phyloP scores from a whole-genome alignment of 1,140 invertebrate species.

The Orchestia grillus region DNA sequence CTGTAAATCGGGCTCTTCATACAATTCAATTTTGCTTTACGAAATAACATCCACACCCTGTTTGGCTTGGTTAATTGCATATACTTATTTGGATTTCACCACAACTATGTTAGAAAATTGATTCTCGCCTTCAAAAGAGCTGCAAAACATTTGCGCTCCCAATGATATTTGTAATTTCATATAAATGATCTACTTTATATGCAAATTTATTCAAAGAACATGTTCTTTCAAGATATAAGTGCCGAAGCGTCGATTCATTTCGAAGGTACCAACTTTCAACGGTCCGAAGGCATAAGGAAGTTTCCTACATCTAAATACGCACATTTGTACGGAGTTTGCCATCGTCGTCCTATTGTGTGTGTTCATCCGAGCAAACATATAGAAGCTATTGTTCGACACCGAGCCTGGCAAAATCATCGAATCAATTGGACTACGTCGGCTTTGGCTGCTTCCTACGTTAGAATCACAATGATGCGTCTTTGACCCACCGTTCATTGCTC shows the following conservation, averaged over 20 bases:
- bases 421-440: constrained; percentile 3
- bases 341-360: neutral
- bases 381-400: neutral
- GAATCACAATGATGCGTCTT: neutral
- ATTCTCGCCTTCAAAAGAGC: neutral
- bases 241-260: neutral
- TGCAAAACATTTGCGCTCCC: neutral
- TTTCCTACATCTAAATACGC: neutral
- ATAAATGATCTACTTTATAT: neutral
- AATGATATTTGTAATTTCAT: neutral
- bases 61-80: neutral
- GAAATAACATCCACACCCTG: neutral
- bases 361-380: neutral
- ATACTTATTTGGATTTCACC: neutral
- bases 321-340: neutral
- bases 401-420: neutral
- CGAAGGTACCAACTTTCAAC: neutral
- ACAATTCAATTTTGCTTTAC: neutral
- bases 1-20: neutral
- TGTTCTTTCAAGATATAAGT: neutral
- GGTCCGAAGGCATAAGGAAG: neutral
- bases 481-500: constrained; percentile 9
- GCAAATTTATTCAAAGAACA: neutral
- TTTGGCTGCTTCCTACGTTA: neutral
- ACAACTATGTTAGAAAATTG: neutral